Percentiles rank a stretch among this genome's conserved stretches.
These are phyloP conservation scores for Ceryle rudis DNA, from an alignment of 2,797 vertebrate genomes.

Conservation along the genomic window DNA sequence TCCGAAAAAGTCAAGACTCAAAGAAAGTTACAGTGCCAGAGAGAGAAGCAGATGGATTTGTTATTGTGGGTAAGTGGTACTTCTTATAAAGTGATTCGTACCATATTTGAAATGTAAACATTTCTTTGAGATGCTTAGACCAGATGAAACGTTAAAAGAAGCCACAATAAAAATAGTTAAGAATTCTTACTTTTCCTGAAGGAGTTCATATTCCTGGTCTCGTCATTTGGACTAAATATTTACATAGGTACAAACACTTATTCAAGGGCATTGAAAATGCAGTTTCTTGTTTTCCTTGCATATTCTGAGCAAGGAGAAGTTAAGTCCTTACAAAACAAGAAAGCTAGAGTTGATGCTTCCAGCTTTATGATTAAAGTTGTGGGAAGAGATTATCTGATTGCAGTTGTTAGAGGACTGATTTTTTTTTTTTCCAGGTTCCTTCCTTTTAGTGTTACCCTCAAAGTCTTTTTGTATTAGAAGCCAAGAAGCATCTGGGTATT, in stretches of 20 bases:
- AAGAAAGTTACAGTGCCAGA: constrained; percentile 84
- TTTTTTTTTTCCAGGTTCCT: background rate
- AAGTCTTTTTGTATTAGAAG: background rate
- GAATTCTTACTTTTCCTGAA: background rate
- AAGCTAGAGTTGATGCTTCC: background rate
- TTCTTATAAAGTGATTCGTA: background rate
- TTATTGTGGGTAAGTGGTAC: constrained; percentile 88
- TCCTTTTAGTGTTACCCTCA: background rate
- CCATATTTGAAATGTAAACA: background rate
- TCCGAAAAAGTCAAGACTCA: constrained; percentile 86
- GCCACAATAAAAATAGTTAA: background rate
- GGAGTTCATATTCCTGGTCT: background rate
- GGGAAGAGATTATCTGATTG: background rate
- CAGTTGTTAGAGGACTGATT: background rate
- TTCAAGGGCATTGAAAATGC: background rate
- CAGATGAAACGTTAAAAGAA: background rate
- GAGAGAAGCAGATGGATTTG: constrained; percentile 91
- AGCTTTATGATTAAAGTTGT: background rate
- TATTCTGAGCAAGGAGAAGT: background rate
- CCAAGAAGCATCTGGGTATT: background rate
- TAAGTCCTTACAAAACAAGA: background rate
- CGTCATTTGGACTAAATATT: background rate
- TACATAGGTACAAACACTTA: background rate
- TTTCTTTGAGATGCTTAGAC: background rate
- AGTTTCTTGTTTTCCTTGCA: background rate